Evolutionary conservation across 2,888 invertebrate species (phyloP), one percentile per base, ranked within the genome.

Genomic region (Saturnia pavonia): DNA sequence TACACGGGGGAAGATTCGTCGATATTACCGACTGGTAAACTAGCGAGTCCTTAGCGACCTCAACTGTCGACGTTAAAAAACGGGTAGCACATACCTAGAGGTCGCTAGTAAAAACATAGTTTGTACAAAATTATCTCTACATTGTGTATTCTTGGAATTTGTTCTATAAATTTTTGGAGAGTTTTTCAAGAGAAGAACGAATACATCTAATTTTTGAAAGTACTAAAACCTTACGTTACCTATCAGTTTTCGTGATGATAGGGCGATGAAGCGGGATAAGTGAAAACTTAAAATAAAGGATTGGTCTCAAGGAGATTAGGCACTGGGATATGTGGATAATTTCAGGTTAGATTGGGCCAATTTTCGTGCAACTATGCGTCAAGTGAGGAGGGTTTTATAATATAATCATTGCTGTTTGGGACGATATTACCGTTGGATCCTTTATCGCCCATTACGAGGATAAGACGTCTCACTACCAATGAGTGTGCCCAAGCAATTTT

Each of bases 1-100:
- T 65, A 40, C 65, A n/a, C 40, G 19, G 40, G 65, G 40, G 65
- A 40, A n/a, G 19, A 65, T n/a, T 9, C 40, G 65, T 65, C 65
- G 65, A 65, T 65, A 65, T 40, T 65, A 65, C 65, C 40, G 65
- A 40, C n/a, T 40, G 65, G 65, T 65, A 65, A 65, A 40, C 40
- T 40, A 40, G 65, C n/a, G n/a, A 40, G 40, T 3, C 40, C 75
- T 40, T 65, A n/a, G 65, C 34, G 19, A 40, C n/a, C 34, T 65
- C n/a, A 27, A 12, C 57, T 27, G 25, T 27, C 57, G 57, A 60
- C 14, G 14, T 60, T 60, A 60, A 27, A 25, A 54, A 60, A 60
- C 27, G 2, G 14, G 25, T 27, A 60, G 12, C 27, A n/a, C n/a
- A 60, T 27, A 12, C 27, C 57, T 60, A 27, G 57, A 57, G 25